Base-by-base conservation (phyloP, 2,888 invertebrate genomes). In the Achlya flavicornis region DNA sequence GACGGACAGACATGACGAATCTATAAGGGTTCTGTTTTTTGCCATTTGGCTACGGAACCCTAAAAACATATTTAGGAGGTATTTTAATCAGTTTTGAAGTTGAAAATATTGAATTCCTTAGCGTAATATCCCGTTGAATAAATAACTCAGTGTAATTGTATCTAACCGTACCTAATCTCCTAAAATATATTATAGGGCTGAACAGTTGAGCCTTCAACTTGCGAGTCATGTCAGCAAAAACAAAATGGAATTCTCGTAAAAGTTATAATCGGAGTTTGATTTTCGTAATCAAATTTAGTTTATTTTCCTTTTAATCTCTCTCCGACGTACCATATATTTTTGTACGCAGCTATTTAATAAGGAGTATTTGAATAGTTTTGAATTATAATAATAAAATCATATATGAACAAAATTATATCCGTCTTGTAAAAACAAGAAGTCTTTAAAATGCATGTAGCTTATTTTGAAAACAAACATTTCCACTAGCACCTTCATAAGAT, bases 231-330 rank as follows among this genome's bases (percentile, higher is more conserved):
- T 53, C 53, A 53, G 53, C 53, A 19, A 4, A 53, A 53, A 53
- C 53, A 53, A 53, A 53, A 53, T 19, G 53, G 53, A 10, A 19
- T 53, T 53, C 53, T 8, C 19, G 16, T 53, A 53, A 53, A 53
- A 53, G 53, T 53, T 53, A 53, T 53, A 53, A 53, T 53, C 19
- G 19, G 19, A 53, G 53, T 53, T 53, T 53, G 53, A 53, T 19
- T 53, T 53, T 53, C 53, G 19, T 53, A 53, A 53, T 53, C 53
- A 53, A 53, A 53, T n/a, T n/a, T 53, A 53, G 53, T 19, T 53
- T 19, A 53, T 19, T 53, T 53, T 19, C 53, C 53, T 19, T 48
- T 53, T 53, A 53, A 53, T 53, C 53, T 53, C 53, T 53, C 19
- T 53, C 10, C 19, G 19, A 53, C 2, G 53, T 3, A 19, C 19